Conservation (phyloP, 2,888 invertebrate species). For the Bugula neritina region DNA sequence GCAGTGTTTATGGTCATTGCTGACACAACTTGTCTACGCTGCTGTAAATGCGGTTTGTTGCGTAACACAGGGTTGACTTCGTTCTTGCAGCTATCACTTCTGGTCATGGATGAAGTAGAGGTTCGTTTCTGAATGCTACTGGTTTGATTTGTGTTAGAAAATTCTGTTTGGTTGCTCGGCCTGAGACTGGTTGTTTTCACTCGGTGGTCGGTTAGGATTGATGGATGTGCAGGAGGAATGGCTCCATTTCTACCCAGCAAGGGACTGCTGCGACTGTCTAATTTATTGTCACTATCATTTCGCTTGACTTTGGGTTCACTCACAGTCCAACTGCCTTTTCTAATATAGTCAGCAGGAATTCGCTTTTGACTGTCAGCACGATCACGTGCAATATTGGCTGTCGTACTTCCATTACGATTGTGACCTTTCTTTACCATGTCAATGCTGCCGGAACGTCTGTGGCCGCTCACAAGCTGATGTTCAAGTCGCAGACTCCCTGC, state of each 20-base stretch:
- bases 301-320: slow-evolving; percentile 12
- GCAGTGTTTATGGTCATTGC: slow-evolving; percentile 16
- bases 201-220: slow-evolving; percentile 6
- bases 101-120: slow-evolving; percentile 2
- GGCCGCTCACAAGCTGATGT: slow-evolving; percentile 8
- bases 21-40: slow-evolving; percentile 3
- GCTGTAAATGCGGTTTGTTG: slow-evolving; percentile 10
- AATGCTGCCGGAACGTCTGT: slow-evolving; percentile 3
- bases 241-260: background rate
- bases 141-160: background rate
- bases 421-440: slow-evolving; percentile 7
- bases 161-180: background rate
- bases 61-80: slow-evolving; percentile 7
- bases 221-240: background rate
- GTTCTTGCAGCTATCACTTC: slow-evolving; percentile 23
- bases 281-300: background rate
- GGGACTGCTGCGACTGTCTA: background rate
- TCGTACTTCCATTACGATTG: background rate
- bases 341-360: slow-evolving; percentile 12
- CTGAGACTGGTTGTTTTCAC: background rate
- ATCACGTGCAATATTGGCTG: background rate
- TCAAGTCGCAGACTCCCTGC: slow-evolving; percentile 14
- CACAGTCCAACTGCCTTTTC: slow-evolving; percentile 11
- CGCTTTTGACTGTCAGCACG: slow-evolving; percentile 22
- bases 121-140: slow-evolving; percentile 5